Base-by-base conservation (phyloP, 2,113 vertebrate species). In the Chelonoidis abingdonii region DNA sequence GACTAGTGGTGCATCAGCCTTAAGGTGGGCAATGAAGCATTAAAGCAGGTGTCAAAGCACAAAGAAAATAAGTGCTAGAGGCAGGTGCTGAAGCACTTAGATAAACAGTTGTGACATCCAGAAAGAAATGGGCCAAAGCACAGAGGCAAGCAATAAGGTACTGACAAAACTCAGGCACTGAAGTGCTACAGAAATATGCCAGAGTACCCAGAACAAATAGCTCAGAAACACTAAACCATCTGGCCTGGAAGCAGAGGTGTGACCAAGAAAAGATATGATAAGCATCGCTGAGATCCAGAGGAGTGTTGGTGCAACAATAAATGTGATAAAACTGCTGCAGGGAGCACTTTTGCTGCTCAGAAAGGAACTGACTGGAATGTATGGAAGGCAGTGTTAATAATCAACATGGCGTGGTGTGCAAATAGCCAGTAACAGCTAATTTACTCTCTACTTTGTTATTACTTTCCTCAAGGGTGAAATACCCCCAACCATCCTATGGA, bases 231-330 rank as follows among this genome's bases (percentile, higher is more conserved):
- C 8, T 22, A 35, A 89, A 56, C 8, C 44, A 83, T 14, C 41
- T 38, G 8, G 19, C n/a, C 29, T 31, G 56, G 57, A 78, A 83
- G 38, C 5, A 85, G 29, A 87, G 38, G 7, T n/a, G 83, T 56
- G 47, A 21, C 7, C 38, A 92, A 80, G 21, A 72, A 75, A 84
- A 87, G 86, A 91, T 25, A 19, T 50, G 95, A 2, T 53, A 83
- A 75, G 5, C 31, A 87, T 5, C 59, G 52, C 24, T 65, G 52
- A 69, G 44, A 11, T 0, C 0, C 7, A 76, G 0, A 0, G 13
- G 84, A 83, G 41, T 53, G 4, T 78, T 92, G 50, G 90, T 41
- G 12, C 6, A 83, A 22, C 12, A 84, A 35, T 53, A 80, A 93
- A 54, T 13, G 44, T 0, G 0, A 35, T 14, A 81, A 29, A 83